These are phyloP conservation scores for Sternotherus odoratus DNA, from an alignment of 2,797 vertebrate genomes.

Conservation along the genomic window DNA sequence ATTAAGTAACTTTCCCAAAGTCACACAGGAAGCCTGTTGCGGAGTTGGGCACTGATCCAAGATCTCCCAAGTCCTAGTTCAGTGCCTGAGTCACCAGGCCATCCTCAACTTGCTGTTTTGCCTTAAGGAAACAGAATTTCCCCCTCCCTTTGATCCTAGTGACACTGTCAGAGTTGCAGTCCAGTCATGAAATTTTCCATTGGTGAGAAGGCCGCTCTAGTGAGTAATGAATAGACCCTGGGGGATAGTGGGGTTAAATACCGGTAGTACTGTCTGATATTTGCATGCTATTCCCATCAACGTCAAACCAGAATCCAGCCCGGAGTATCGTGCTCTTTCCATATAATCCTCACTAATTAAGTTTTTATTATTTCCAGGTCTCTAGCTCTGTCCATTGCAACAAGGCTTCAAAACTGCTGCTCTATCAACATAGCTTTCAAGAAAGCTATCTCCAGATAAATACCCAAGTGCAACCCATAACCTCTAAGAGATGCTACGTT, in stretches of 20 bases:
- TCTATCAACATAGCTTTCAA: neutral
- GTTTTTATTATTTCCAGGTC: neutral
- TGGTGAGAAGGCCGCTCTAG: conserved; percentile 36
- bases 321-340: neutral
- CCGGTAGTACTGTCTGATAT: neutral
- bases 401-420: neutral
- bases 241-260: neutral
- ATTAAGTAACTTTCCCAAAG: rapidly evolving
- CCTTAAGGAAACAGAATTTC: conserved; percentile 53
- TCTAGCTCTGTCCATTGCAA: neutral
- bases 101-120: conserved; percentile 37
- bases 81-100: conserved; percentile 16
- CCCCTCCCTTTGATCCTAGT: neutral
- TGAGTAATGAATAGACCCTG: conserved; percentile 47
- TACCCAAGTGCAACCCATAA: rapidly evolving
- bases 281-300: neutral
- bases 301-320: neutral
- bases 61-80: conserved; percentile 34
- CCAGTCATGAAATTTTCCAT: conserved; percentile 13
- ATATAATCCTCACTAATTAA: neutral
- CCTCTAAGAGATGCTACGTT: neutral
- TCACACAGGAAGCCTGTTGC: neutral
- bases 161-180: conserved; percentile 39
- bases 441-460: neutral
- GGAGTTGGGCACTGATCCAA: neutral